A percentile compares a stretch with the other conserved stretches of the same genome.
Conservation (phyloP, 1,140 invertebrate genomes). For the Drosophila ercepeae region DNA sequence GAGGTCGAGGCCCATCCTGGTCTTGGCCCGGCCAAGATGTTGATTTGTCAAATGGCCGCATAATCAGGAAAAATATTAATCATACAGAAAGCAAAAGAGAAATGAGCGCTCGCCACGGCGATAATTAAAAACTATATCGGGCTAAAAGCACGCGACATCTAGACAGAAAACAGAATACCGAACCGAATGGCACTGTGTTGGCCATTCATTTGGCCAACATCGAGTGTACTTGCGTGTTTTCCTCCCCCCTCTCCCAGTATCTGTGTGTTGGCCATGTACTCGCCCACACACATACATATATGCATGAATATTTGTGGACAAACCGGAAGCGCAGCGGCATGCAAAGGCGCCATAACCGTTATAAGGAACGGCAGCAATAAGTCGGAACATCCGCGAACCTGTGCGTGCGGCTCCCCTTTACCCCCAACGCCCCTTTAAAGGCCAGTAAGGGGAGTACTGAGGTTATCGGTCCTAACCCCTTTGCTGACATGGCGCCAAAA, state of each 20-base stretch:
- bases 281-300: slow-evolving; percentile 13
- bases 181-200: slow-evolving; percentile 27
- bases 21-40: slow-evolving; percentile 19
- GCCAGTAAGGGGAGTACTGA: neutral
- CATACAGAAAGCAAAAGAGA: slow-evolving; percentile 4
- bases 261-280: neutral
- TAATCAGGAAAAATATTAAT: slow-evolving; percentile 49
- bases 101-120: slow-evolving; percentile 34
- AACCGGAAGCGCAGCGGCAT: slow-evolving; percentile 71
- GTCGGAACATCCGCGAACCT: slow-evolving; percentile 35
- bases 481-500: slow-evolving; percentile 56
- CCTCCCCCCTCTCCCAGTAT: neutral
- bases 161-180: slow-evolving; percentile 34
- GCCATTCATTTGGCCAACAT: slow-evolving; percentile 46
- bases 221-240: slow-evolving; percentile 4
- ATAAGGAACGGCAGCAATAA: slow-evolving; percentile 34
- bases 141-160: slow-evolving; percentile 52
- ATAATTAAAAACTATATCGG: slow-evolving; percentile 56
- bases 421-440: neutral
- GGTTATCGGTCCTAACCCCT: slow-evolving; percentile 51
- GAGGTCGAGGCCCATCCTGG: slow-evolving; percentile 30
- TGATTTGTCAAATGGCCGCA: slow-evolving; percentile 59
- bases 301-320: slow-evolving; percentile 12
- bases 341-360: slow-evolving; percentile 72
- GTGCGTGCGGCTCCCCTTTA: slow-evolving; percentile 42